These are phyloP conservation scores for Micromys minutus DNA, from an alignment of 2,113 vertebrate genomes.

Conservation along the genomic window DNA sequence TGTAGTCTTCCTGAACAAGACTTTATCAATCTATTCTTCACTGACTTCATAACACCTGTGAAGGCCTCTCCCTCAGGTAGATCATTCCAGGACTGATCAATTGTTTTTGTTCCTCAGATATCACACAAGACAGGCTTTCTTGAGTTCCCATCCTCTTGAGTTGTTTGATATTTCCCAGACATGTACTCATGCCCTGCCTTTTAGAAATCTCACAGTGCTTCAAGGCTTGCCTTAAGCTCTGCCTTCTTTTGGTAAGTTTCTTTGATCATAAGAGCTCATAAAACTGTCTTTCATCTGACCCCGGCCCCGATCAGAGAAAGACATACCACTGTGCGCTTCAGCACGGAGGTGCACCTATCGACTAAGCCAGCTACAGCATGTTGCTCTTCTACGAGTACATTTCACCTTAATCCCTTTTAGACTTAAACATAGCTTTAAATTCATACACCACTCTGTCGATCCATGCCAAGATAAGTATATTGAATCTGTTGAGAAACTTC, in stretches of 20 bases:
- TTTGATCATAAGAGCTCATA: neutral
- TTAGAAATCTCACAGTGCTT: neutral
- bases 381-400: neutral
- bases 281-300: neutral
- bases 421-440: neutral
- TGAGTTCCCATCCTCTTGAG: neutral
- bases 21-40: neutral
- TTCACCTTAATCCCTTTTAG: constrained; percentile 15
- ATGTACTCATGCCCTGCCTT: neutral
- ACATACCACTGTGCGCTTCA: neutral
- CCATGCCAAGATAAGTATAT: neutral
- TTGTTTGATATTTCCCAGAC: neutral
- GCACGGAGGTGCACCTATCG: neutral
- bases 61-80: neutral
- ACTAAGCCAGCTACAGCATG: neutral
- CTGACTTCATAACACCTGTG: neutral
- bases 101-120: neutral
- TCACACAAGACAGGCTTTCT: neutral
- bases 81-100: neutral
- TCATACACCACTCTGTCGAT: neutral
- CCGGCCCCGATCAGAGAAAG: neutral
- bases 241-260: neutral
- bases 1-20: neutral
- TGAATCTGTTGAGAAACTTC: constrained; percentile 20
- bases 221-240: constrained; percentile 3